Evolutionary conservation across 1,140 invertebrate species (phyloP).

Genomic region (Sarcophaga peregrina): DNA sequence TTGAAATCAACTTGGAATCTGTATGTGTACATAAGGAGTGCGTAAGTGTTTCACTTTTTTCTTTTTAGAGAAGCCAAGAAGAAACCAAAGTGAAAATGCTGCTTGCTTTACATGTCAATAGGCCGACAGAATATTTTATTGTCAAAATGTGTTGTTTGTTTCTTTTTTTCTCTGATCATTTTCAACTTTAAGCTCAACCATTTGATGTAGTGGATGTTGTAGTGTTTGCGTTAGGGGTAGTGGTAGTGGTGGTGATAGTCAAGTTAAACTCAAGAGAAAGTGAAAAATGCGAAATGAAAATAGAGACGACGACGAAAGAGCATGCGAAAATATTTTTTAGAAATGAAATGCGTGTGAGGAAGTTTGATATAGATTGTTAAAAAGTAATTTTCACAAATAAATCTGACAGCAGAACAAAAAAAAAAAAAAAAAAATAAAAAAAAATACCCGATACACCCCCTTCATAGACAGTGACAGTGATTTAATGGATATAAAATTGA

Average conservation of each 20-base stretch:
- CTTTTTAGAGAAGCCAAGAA: not conserved
- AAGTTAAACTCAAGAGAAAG: too few relatives aligned
- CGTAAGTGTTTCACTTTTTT: too few relatives aligned
- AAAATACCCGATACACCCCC: not conserved
- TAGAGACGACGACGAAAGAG: not conserved
- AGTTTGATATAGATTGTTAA: slow-evolving; percentile 28
- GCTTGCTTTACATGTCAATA: not conserved
- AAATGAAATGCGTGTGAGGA: not conserved
- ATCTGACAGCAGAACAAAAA: slow-evolving; percentile 32
- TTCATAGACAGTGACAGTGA: slow-evolving; percentile 18
- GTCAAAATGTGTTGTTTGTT: slow-evolving; percentile 17
- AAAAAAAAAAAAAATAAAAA: not conserved
- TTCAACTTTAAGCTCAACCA: not conserved
- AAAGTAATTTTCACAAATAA: slow-evolving; percentile 42
- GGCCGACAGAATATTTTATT: slow-evolving; percentile 30
- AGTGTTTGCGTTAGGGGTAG: too few relatives aligned
- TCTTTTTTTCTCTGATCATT: not conserved
- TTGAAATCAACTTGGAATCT: not conserved
- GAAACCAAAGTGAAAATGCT: not conserved
- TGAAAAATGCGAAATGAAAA: not conserved
- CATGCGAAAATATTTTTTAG: not conserved
- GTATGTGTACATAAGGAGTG: too few relatives aligned
- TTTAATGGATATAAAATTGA: slow-evolving; percentile 41
- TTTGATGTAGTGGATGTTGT: too few relatives aligned
- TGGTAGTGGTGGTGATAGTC: too few relatives aligned